These are phyloP conservation scores for Colaptes auratus DNA, from an alignment of 2,113 vertebrate genomes.

Conservation along the genomic window DNA sequence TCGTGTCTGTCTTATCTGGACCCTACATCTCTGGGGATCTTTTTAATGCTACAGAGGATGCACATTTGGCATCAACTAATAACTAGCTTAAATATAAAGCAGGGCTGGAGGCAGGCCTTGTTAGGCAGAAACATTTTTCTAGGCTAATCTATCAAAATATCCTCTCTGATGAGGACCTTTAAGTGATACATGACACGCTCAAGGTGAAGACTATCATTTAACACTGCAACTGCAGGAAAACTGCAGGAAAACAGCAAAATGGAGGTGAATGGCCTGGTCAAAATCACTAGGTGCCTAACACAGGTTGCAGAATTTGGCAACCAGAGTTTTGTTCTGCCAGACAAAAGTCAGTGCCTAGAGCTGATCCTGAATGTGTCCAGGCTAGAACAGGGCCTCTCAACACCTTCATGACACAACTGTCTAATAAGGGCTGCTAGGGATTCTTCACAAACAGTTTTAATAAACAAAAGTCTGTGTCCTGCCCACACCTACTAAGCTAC, in stretches of 20 bases:
- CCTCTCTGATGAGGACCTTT: not conserved
- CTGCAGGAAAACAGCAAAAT: no score
- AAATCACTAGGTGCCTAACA: not conserved
- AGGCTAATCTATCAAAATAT: not conserved
- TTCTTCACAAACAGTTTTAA: not conserved
- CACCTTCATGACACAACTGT: not conserved
- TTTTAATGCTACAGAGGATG: not conserved
- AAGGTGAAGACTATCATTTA: not conserved
- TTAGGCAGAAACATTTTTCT: not conserved
- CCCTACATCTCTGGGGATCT: not conserved
- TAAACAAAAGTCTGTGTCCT: not conserved
- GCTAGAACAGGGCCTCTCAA: not conserved
- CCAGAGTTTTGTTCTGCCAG: not conserved
- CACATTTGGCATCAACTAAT: not conserved
- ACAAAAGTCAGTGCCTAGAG: not conserved
- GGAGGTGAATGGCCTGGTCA: not conserved
- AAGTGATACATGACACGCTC: not conserved
- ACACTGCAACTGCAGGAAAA: not conserved
- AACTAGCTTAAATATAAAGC: not conserved
- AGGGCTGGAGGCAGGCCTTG: not conserved
- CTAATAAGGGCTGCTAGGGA: not conserved
- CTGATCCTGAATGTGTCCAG: not conserved
- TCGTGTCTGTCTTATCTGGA: not conserved
- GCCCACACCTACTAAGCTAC: not conserved
- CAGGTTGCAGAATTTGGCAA: not conserved